Evolutionary conservation across 2,888 invertebrate genomes (phyloP).

Genomic region (Lissonota sp.): DNA sequence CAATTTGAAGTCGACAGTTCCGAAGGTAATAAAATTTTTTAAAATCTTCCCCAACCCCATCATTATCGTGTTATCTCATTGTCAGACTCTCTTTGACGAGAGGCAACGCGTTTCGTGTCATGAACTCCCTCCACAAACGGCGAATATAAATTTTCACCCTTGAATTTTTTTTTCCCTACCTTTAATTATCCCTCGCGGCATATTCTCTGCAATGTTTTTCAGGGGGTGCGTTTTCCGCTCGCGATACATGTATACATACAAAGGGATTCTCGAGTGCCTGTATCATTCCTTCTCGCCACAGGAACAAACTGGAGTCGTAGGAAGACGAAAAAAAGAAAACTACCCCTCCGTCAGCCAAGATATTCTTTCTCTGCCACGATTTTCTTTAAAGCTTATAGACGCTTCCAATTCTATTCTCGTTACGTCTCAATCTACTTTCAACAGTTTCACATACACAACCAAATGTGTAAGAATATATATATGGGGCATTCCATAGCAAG

Average conservation of each 20-base stretch:
- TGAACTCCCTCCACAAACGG: conserved; percentile 1
- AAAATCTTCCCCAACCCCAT: too few species aligned
- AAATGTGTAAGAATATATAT: too few species aligned
- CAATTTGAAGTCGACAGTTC: too few species aligned
- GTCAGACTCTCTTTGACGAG: conserved; percentile 29
- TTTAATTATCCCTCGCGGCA: conserved; percentile 65
- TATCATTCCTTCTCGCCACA: conserved; percentile 40
- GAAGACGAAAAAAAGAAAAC: conserved; percentile 23
- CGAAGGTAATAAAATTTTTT: too few species aligned
- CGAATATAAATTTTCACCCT: conserved; percentile 35
- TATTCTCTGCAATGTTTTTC: conserved; percentile 16
- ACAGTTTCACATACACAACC: not conserved
- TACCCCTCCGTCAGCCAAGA: conserved; percentile 7
- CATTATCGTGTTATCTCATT: not conserved
- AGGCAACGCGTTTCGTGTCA: conserved; percentile 40
- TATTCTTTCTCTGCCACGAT: not conserved
- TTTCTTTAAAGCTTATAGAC: not conserved
- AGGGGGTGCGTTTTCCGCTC: not conserved
- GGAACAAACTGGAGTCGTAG: conserved; percentile 38
- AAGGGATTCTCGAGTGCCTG: conserved; percentile 15
- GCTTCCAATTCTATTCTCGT: conserved; percentile 32
- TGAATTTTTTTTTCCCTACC: conserved; percentile 46
- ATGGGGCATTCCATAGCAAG: too few species aligned
- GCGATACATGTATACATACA: conserved; percentile 16
- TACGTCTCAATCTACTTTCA: conserved; percentile 34